Evolutionary conservation across 1,140 invertebrate genomes (phyloP).

Genomic region (Bombus turneri): DNA sequence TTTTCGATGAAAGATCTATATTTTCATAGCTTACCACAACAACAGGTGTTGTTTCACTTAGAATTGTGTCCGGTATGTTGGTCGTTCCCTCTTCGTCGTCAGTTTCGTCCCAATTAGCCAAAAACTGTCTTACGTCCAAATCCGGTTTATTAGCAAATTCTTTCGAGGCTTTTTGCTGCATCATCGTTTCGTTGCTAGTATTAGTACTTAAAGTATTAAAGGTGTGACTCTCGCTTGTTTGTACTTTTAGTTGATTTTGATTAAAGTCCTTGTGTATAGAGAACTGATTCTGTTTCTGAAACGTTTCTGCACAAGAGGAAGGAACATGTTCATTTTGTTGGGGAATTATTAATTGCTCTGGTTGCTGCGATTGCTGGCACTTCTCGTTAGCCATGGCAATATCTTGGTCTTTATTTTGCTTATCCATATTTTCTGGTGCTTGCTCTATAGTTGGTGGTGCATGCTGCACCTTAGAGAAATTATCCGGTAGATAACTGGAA

Average conservation of each 20-base stretch:
- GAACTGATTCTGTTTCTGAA: slow-evolving; percentile 48
- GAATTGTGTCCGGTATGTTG: slow-evolving; percentile 59
- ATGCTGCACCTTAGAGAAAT: slow-evolving; percentile 60
- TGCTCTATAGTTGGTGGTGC: slow-evolving; percentile 40
- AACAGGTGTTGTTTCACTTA: slow-evolving; percentile 68
- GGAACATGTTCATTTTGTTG: slow-evolving; percentile 34
- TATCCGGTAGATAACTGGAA: slow-evolving; percentile 71
- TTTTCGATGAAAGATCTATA: slow-evolving; percentile 67
- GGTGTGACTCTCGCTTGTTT: slow-evolving; percentile 24
- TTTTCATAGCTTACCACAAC: slow-evolving; percentile 73
- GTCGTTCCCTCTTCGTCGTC: slow-evolving; percentile 77
- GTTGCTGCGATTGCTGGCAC: slow-evolving; percentile 47
- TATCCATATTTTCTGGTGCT: slow-evolving; percentile 41
- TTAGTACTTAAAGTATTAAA: slow-evolving; percentile 27
- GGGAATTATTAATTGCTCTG: slow-evolving; percentile 57
- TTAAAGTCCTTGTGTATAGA: slow-evolving; percentile 39
- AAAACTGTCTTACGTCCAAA: slow-evolving; percentile 80
- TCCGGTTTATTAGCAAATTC: slow-evolving; percentile 79
- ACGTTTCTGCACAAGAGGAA: slow-evolving; percentile 9
- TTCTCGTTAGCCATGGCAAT: slow-evolving; percentile 27
- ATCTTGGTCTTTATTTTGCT: slow-evolving; percentile 43
- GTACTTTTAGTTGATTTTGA: slow-evolving; percentile 53
- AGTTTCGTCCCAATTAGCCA: slow-evolving; percentile 81
- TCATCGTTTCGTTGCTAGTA: slow-evolving; percentile 16
- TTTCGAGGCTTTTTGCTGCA: slow-evolving; percentile 66